Conservation (phyloP, 2,113 vertebrate genomes). For the Cavia aperea region DNA sequence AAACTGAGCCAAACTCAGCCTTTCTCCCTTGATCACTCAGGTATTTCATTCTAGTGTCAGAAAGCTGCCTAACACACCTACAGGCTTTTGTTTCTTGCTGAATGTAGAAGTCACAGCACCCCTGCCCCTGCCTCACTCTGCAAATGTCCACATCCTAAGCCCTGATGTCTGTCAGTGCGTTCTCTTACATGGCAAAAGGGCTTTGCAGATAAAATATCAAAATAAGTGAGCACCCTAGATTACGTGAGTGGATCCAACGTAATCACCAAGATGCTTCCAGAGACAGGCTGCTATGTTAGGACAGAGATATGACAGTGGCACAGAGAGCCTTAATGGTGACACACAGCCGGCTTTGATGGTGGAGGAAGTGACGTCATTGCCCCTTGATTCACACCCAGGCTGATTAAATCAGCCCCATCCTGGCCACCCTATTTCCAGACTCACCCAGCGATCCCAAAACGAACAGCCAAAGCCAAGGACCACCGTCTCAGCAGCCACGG, state of each 20-base stretch:
- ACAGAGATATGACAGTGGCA: background rate
- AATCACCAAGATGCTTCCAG: background rate
- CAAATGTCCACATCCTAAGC: background rate
- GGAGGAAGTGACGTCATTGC: background rate
- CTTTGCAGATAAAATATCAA: background rate
- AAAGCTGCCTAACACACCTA: background rate
- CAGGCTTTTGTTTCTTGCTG: background rate
- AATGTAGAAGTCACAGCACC: background rate
- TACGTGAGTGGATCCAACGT: background rate
- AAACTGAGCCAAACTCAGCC: background rate
- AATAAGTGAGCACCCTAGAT: background rate
- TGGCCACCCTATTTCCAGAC: background rate
- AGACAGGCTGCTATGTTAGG: background rate
- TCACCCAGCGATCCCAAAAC: background rate
- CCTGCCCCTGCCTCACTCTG: background rate
- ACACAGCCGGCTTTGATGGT: background rate
- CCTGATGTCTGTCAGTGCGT: background rate
- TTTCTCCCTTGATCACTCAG: background rate
- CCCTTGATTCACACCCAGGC: background rate
- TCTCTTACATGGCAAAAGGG: background rate
- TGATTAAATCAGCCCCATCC: background rate
- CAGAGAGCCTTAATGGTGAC: background rate
- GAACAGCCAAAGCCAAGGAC: background rate
- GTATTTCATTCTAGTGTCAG: background rate
- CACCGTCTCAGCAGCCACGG: background rate